Conservation (phyloP, 2,113 vertebrate species). For the Nycticorax nycticorax region DNA sequence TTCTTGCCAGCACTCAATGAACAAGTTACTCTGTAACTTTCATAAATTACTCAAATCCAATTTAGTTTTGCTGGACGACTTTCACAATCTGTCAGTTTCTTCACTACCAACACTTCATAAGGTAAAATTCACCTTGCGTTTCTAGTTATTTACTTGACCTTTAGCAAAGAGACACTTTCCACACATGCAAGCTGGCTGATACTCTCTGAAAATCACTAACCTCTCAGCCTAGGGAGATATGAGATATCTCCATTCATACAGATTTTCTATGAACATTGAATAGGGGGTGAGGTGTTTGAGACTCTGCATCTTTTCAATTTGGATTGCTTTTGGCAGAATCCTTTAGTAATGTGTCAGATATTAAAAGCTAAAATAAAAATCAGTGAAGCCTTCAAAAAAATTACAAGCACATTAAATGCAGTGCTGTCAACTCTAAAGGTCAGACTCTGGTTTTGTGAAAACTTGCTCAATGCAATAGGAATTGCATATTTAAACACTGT, state of each 20-base stretch:
- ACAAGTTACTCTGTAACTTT: background rate
- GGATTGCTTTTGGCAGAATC: background rate
- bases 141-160: constrained; percentile 2
- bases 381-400: constrained; percentile 38
- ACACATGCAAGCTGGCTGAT: background rate
- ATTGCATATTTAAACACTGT: background rate
- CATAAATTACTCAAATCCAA: background rate
- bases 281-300: background rate
- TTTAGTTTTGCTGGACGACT: background rate
- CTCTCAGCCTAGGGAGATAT: background rate
- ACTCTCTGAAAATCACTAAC: background rate
- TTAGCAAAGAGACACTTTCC: background rate
- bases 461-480: background rate
- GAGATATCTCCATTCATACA: background rate
- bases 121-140: background rate
- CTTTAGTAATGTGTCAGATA: background rate
- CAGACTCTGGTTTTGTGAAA: constrained; percentile 23
- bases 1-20: background rate
- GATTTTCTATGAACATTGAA: background rate
- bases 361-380: constrained; percentile 27
- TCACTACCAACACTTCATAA: background rate
- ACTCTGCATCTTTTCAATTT: background rate
- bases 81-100: background rate
- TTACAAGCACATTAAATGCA: background rate
- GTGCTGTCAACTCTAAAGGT: constrained; percentile 59